Evolutionary conservation across 2,797 vertebrate species (phyloP).

Genomic region (Meda fulgida): DNA sequence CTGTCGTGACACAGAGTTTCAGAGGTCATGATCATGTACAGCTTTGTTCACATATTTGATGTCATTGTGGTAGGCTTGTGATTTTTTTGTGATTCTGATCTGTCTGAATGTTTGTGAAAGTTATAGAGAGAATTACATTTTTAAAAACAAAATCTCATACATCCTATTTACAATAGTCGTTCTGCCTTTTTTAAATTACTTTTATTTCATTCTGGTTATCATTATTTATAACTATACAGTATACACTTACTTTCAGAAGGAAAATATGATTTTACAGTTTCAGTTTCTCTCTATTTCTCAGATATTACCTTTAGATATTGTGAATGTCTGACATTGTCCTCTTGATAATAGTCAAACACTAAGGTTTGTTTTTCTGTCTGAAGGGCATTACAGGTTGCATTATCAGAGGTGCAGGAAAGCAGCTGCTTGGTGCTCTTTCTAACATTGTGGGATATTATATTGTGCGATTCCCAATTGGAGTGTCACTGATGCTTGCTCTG

Average conservation of each 20-base stretch:
- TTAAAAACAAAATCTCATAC: too few species aligned
- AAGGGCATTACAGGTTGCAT: slow-evolving; percentile 83
- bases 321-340: not conserved
- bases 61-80: slow-evolving; percentile 77
- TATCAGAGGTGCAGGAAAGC: slow-evolving; percentile 85
- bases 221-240: not conserved
- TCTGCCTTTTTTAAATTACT: not conserved
- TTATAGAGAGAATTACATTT: too few species aligned
- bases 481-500: slow-evolving; percentile 85
- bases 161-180: not conserved
- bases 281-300: not conserved
- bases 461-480: slow-evolving; percentile 84
- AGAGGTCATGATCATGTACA: slow-evolving; percentile 77
- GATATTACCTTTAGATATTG: not conserved
- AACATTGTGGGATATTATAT: slow-evolving; percentile 82
- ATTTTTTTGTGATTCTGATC: not conserved
- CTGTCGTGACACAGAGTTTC: too few species aligned
- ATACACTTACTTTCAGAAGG: not conserved
- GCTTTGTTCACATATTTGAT: slow-evolving; percentile 81
- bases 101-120: not conserved
- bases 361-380: slow-evolving; percentile 28
- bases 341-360: not conserved
- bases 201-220: not conserved
- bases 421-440: slow-evolving; percentile 81
- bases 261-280: not conserved